These are phyloP conservation scores for Dendrolimus kikuchii DNA, from an alignment of 1,140 invertebrate species.

Conservation along the genomic window DNA sequence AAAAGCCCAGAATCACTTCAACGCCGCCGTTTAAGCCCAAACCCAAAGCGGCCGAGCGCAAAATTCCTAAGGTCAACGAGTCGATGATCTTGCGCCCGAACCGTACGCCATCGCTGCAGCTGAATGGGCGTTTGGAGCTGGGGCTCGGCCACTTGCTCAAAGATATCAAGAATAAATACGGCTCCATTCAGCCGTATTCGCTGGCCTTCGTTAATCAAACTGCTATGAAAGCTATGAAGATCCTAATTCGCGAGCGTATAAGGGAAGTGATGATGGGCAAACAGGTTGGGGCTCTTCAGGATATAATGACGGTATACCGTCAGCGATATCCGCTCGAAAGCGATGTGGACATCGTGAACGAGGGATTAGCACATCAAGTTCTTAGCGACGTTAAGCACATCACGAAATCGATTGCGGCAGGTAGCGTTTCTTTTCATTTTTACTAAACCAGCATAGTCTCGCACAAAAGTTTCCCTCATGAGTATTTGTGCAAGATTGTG, in stretches of 20 bases:
- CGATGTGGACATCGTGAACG: slow-evolving; percentile 39
- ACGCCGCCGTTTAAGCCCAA: too few relatives aligned
- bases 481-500: too few relatives aligned
- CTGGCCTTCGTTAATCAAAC: not conserved
- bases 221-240: not conserved
- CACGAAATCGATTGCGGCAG: slow-evolving; percentile 4
- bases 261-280: slow-evolving; percentile 36
- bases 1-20: too few relatives aligned
- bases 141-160: slow-evolving; percentile 43
- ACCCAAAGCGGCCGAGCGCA: too few relatives aligned
- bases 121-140: slow-evolving; percentile 45
- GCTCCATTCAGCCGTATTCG: not conserved
- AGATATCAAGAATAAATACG: slow-evolving; percentile 21
- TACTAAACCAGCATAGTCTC: too few relatives aligned
- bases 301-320: slow-evolving; percentile 33
- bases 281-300: slow-evolving; percentile 18
- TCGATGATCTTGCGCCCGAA: slow-evolving; percentile 21
- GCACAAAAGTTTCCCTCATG: too few relatives aligned
- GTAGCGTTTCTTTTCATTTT: slow-evolving; percentile 4
- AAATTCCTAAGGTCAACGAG: not conserved
- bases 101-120: slow-evolving; percentile 20
- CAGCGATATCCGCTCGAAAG: slow-evolving; percentile 28
- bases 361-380: not conserved
- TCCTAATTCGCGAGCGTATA: slow-evolving; percentile 36
- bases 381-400: too few relatives aligned